Percentiles rank a stretch among this genome's conserved stretches.
Evolutionary conservation across 2,888 invertebrate genomes (phyloP).

Genomic region (Seira musarum): DNA sequence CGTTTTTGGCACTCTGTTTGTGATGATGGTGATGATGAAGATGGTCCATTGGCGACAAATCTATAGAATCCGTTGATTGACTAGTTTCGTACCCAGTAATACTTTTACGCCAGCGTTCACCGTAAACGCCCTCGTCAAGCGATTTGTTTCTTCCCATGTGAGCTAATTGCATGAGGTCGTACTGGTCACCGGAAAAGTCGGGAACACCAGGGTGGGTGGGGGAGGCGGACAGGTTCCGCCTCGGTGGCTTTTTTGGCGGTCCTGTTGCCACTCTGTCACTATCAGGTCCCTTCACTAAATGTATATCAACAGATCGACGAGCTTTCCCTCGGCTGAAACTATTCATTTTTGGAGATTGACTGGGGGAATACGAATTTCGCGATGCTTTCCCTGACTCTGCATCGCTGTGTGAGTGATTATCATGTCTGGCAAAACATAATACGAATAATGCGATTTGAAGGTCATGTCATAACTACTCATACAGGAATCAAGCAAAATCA

Average conservation of each 20-base stretch:
- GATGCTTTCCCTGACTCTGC: constrained; percentile 62
- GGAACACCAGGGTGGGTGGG: constrained; percentile 81
- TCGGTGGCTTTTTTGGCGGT: constrained; percentile 91
- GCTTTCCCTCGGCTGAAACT: constrained; percentile 67
- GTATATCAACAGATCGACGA: constrained; percentile 69
- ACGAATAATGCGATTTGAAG: background rate
- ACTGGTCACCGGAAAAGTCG: constrained; percentile 73
- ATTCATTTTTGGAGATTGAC: constrained; percentile 67
- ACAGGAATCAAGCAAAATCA: background rate
- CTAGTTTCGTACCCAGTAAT: constrained; percentile 68
- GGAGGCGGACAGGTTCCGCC: constrained; percentile 88
- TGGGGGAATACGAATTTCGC: constrained; percentile 66
- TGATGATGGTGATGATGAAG: too few relatives aligned
- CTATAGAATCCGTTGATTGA: constrained; percentile 69
- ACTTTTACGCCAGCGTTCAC: constrained; percentile 68
- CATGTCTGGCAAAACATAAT: constrained; percentile 57
- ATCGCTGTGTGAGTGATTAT: constrained; percentile 68
- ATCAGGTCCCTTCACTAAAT: constrained; percentile 69
- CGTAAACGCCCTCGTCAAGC: constrained; percentile 68
- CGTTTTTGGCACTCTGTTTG: constrained; percentile 67
- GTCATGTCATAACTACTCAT: background rate
- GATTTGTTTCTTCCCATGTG: constrained; percentile 67
- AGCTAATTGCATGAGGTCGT: constrained; percentile 79
- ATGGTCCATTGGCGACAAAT: constrained; percentile 64
- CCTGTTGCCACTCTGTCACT: constrained; percentile 73